Evolutionary conservation across 2,113 vertebrate genomes (phyloP), one percentile per base, ranked within the genome.

Genomic region (Zootoca vivipara): DNA sequence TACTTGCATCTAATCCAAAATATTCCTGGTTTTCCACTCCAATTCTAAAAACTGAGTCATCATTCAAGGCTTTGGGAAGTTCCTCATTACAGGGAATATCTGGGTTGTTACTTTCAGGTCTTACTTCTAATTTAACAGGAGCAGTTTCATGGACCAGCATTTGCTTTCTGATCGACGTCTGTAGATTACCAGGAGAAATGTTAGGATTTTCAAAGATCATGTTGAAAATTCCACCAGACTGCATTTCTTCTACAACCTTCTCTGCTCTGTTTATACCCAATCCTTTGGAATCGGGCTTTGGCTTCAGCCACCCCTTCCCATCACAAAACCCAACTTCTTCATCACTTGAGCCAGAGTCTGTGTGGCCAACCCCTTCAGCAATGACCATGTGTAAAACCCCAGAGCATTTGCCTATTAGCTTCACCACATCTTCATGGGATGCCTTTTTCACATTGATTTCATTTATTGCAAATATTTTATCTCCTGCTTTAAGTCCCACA

Each of bases 361-460:
- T 30, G 87, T 93, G 98, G 52, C 96, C 95, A 18, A 94, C 89
- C 5, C 96, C 97, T 92, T 99, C 98, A 0, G 97, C 97, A 2
- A 99, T 96, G 72, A 98, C 97, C 94, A 99, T 97, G 87, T 97
- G 98, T 83, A 99, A 92, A 78, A 99, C 97, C 0, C 99, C 99
- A 0, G 98, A 96, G 94, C 99, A 99, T 42, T 98, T 98, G 77
- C 99, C 99, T 2, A 99, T 98, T 30, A 99, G 94, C 87, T 99
- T 99, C 79, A 99, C 98, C 7, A 99, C 99, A n/a, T 99, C 99
- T 93, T 99, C 99, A 0, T 99, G 98, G 2, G 98, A 99, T 0
- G 99, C 99, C 87, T 97, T 98, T 82, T 97, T 98, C 92, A 99
- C 98, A 1, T 98, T 98, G 88, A 99, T 99, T 86, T 99, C 98